Evolutionary conservation across 2,113 vertebrate genomes (phyloP).

Genomic region (Delphinapterus leucas): DNA sequence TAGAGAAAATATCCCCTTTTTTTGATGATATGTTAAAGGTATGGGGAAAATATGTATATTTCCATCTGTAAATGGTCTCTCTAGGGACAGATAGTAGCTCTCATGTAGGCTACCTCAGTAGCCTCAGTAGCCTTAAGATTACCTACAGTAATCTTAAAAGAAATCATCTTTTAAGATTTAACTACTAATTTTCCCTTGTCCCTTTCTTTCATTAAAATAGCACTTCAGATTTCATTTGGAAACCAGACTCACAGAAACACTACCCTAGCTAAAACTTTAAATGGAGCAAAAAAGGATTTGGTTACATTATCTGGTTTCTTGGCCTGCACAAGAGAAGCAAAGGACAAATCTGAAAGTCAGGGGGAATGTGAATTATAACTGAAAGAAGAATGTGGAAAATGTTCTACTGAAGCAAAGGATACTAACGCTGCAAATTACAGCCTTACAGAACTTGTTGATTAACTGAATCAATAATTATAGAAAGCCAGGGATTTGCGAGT

Average conservation of each 20-base stretch:
- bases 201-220: conserved; percentile 27
- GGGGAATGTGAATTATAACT: background rate
- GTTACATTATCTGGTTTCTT: background rate
- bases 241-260: conserved; percentile 21
- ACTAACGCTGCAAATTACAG: background rate
- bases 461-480: background rate
- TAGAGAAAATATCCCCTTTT: background rate
- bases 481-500: background rate
- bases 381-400: background rate
- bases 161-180: background rate
- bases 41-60: background rate
- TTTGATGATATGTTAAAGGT: background rate
- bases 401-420: background rate
- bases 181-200: background rate
- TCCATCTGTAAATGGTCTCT: background rate
- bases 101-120: background rate
- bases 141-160: background rate
- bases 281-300: background rate
- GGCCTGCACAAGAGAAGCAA: background rate
- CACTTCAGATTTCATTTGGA: conserved; percentile 6
- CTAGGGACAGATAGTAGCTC: background rate
- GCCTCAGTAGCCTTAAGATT: too few relatives aligned
- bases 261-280: background rate
- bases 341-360: background rate
- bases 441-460: background rate